Evolutionary conservation across 92 coral and sea anemone species (phyloP).

Genomic region (Paramuricea clavata): DNA sequence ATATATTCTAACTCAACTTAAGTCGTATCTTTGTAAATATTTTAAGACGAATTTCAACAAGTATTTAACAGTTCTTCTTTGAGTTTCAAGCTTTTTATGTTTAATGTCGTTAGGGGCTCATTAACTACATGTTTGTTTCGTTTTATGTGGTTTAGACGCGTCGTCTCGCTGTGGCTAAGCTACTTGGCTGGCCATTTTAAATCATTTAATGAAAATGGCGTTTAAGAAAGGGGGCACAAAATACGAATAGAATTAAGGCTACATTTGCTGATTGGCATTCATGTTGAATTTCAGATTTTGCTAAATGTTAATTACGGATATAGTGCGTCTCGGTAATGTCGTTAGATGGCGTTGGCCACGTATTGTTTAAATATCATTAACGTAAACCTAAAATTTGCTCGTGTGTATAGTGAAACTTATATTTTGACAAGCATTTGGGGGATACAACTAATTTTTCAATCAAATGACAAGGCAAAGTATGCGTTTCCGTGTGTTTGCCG

Average conservation of each 20-base stretch:
- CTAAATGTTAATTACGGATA: not conserved
- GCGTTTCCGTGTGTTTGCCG: constrained; percentile 21
- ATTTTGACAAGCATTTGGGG: not conserved
- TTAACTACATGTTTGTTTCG: constrained; percentile 41
- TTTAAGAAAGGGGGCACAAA: not conserved
- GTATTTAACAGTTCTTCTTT: constrained; percentile 29
- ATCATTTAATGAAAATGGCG: constrained; percentile 23
- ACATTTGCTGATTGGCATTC: not conserved
- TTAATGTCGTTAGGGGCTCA: constrained; percentile 42
- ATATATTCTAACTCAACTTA: constrained; percentile 28
- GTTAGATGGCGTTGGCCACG: not conserved
- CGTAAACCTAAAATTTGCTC: not conserved
- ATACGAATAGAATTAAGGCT: not conserved
- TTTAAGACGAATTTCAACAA: constrained; percentile 26
- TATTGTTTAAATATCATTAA: not conserved
- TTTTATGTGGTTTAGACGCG: constrained; percentile 35
- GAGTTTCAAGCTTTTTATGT: not conserved
- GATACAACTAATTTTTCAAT: not conserved
- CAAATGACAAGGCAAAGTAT: constrained; percentile 19
- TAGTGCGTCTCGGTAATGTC: not conserved
- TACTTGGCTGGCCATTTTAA: constrained; percentile 1
- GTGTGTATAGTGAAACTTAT: not conserved
- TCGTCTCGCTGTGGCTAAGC: constrained; percentile 39
- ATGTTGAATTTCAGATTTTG: not conserved
- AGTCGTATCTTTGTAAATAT: constrained; percentile 23